Percentiles rank a stretch among this genome's conserved stretches.
These are phyloP conservation scores for Hirudinaria manillensis DNA, from an alignment of 2,888 invertebrate species.

Conservation along the genomic window DNA sequence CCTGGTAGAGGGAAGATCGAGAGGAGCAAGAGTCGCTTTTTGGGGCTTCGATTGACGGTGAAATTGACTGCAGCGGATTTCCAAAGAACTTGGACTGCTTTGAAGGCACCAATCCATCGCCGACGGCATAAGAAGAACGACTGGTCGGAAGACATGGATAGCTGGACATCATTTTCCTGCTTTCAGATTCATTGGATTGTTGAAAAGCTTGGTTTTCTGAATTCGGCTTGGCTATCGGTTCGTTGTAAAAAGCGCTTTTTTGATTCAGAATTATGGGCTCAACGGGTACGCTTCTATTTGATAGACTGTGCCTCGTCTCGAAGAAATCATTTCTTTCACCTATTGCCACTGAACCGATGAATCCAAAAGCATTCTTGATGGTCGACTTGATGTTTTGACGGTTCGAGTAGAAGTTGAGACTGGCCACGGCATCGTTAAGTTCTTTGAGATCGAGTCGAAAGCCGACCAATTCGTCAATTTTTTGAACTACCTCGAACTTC, in stretches of 20 bases:
- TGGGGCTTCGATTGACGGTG: slow-evolving; percentile 2
- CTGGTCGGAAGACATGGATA: neutral
- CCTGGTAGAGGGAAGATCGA: neutral
- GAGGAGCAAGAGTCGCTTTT: slow-evolving; percentile 14
- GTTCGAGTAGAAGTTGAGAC: slow-evolving; percentile 74
- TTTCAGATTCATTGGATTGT: neutral
- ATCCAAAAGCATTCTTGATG: slow-evolving; percentile 79
- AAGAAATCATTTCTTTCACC: neutral
- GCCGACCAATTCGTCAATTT: slow-evolving; percentile 74
- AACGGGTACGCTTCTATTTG: slow-evolving; percentile 3
- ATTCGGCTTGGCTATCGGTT: slow-evolving; percentile 10
- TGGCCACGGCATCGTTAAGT: slow-evolving; percentile 62
- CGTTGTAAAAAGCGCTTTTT: neutral
- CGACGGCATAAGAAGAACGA: neutral
- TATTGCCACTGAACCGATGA: slow-evolving; percentile 69
- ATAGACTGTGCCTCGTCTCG: neutral
- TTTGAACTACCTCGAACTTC: slow-evolving; percentile 83
- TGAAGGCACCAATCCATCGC: neutral
- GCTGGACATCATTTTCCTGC: neutral
- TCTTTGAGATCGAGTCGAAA: slow-evolving; percentile 73
- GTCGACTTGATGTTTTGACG: slow-evolving; percentile 83
- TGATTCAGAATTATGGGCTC: slow-evolving; percentile 17
- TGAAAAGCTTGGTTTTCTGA: neutral
- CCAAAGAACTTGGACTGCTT: neutral
- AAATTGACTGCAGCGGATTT: neutral